Evolutionary conservation across 2,113 vertebrate species (phyloP), one percentile per base, ranked within the genome.

Genomic region (Platichthys stellatus): DNA sequence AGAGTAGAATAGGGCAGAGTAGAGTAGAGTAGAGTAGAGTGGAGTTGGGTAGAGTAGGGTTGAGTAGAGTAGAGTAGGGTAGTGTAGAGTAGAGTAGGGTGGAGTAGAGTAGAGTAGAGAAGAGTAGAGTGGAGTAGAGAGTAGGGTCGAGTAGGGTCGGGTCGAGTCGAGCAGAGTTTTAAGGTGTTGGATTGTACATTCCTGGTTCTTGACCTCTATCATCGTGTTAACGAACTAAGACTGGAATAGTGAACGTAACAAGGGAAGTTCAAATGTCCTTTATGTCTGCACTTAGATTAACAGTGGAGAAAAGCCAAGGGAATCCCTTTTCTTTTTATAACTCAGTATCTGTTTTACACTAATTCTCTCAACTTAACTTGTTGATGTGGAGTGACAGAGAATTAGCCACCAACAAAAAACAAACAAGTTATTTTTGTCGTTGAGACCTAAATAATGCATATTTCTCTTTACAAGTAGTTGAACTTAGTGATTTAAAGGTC

Each of bases 301-400:
- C 49, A 17, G 18, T 51, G 49, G 49, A 7, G 18, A 20, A 20
- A 51, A 83, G 56, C 72, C 58, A 61, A 21, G 63, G 62, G n/a
- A 62, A 62, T 77, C 66, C n/a, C 28, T 45, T 26, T 5, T 71
- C 40, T 68, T 80, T 78, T 78, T 87, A 63, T 74, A 69, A 63
- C 62, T 74, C 69, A 18, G 63, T 54, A 45, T 78, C 51, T 66
- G 35, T 54, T n/a, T 80, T 53, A 40, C 1, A 68, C 38, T 59
- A 73, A 80, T 80, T 76, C 77, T 35, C 23, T 69, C 0, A 3
- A 60, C 69, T 51, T 23, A 40, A 45, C 12, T 6, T 2, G 49
- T 51, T 51, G 49, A 51, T 6, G 49, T 51, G 49, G 17, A 13
- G 1, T 13, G 18, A 18, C 49, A 18, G 49, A 51, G 49, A 51